A percentile compares a stretch with the other conserved stretches of the same genome.
Evolutionary conservation across 2,888 invertebrate genomes (phyloP).

Genomic region (Lydus trimaculatus): DNA sequence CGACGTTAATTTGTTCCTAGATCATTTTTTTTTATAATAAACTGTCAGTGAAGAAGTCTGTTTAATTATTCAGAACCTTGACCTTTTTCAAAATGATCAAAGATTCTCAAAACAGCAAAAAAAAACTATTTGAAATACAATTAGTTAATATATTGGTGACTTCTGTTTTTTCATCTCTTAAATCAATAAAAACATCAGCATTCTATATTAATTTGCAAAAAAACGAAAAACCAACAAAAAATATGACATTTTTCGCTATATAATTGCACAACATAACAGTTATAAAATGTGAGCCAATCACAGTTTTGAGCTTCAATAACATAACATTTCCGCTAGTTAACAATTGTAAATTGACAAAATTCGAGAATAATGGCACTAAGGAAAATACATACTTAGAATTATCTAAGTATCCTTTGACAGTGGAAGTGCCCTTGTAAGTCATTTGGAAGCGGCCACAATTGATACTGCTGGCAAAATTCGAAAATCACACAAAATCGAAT

Average conservation of each 20-base stretch:
- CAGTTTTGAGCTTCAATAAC: slow-evolving; percentile 29
- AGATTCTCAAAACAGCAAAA: background rate
- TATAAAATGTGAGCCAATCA: slow-evolving; percentile 31
- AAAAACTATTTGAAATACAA: background rate
- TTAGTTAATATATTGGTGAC: background rate
- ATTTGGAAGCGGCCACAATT: too few relatives aligned
- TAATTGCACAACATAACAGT: slow-evolving; percentile 33
- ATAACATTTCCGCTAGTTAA: slow-evolving; percentile 12
- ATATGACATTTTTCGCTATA: slow-evolving; percentile 25
- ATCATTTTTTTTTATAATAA: background rate
- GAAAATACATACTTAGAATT: too few relatives aligned
- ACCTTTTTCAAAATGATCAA: background rate
- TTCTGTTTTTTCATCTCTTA: background rate
- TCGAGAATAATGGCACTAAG: too few relatives aligned
- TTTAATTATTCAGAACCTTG: slow-evolving; percentile 5
- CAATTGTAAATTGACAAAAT: slow-evolving; percentile 24
- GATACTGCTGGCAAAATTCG: too few relatives aligned
- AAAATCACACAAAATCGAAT: too few relatives aligned
- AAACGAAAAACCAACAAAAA: slow-evolving; percentile 17
- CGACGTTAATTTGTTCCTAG: background rate
- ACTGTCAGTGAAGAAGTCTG: background rate
- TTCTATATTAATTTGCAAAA: slow-evolving; percentile 12
- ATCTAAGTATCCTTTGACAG: too few relatives aligned
- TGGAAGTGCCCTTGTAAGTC: too few relatives aligned
- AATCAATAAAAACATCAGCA: slow-evolving; percentile 5